Base-by-base conservation (phyloP, 2,888 invertebrate genomes). In the Helicoverpa assulta region DNA sequence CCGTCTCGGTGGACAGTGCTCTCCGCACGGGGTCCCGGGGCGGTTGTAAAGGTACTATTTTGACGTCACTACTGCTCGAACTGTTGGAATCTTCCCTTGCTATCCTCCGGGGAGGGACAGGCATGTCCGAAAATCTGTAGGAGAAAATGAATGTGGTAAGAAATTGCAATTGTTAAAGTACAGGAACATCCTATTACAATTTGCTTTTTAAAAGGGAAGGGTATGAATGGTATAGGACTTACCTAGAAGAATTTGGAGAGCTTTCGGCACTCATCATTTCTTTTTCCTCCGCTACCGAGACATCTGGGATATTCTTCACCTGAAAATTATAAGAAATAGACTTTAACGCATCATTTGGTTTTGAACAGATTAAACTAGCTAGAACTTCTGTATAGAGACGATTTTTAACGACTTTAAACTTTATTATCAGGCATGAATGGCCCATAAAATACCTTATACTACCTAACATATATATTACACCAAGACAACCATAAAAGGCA, bases 251-350 rank as follows among this genome's bases (percentile, higher is more conserved):
- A 82, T 92, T 94, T 3, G 96, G 93, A 19, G 96, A 94, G 75
- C 91, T 93, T 71, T 95, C 94, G 0, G 92, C 93, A 64, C 94
- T 94, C 89, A 93, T 90, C 69, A 96, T 90, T 87, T 97, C 97
- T 77, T 96, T 96, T 84, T 97, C 97, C 75, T 97, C 97, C 0
- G 96, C 96, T 18, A 95, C 95, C 47, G 97, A 97, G 4, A 97
- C 97, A 88, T 98, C 98, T 19, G 98, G 98, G 75, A 98, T 96
- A 86, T 97, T 96, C 84, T 97, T 96, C 1, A 97, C 97, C 96
- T 96, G 90, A 55, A 93, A 91, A 63, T 51, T 5, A 52, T 12
- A 7, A 8, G 62, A 58, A 8, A 54, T 19, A 5, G 14, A 18
- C 8, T 5, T 43, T 16, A 16, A 21, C 1, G 12, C 37, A 1